These are phyloP conservation scores for Amiota minor DNA, from an alignment of 2,888 invertebrate genomes.

Conservation along the genomic window DNA sequence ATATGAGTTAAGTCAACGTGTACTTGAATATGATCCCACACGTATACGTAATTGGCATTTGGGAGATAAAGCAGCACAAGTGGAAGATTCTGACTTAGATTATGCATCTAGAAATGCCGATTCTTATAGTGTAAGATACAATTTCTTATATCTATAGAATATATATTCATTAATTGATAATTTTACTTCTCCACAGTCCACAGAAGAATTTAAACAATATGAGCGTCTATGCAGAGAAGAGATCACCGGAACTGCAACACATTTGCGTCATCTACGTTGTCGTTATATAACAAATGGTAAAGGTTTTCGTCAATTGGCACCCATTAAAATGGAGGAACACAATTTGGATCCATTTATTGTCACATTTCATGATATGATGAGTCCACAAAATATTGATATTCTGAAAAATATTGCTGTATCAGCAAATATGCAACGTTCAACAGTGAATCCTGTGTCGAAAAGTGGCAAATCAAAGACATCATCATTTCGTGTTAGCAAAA, in stretches of 20 bases:
- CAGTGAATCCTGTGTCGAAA: conserved; percentile 78
- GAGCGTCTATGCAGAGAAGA: conserved; percentile 72
- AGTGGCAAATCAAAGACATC: conserved; percentile 85
- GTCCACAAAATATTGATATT: conserved; percentile 75
- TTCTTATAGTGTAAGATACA: conserved; percentile 49
- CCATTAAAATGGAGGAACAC: conserved; percentile 75
- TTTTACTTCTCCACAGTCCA: conserved; percentile 46
- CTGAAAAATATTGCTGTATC: conserved; percentile 75
- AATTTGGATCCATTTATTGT: conserved; percentile 75
- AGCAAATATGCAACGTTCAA: conserved; percentile 75
- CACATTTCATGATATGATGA: conserved; percentile 77
- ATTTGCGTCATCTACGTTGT: conserved; percentile 61
- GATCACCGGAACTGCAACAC: conserved; percentile 47
- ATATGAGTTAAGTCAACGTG: conserved; percentile 60
- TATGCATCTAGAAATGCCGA: conserved; percentile 41
- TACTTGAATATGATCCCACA: conserved; percentile 57
- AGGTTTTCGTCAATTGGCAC: conserved; percentile 57
- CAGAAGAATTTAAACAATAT: conserved; percentile 70
- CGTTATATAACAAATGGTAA: conserved; percentile 53
- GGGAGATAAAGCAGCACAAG: conserved; percentile 49
- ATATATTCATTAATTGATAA: neutral
- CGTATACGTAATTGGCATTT: conserved; percentile 59
- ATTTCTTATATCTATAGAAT: neutral
- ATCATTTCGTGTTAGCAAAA: conserved; percentile 82
- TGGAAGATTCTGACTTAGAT: conserved; percentile 3